Base-by-base conservation (phyloP, 37 sponge, comb jelly and placozoan genomes). In the Chondrosia reniformis region DNA sequence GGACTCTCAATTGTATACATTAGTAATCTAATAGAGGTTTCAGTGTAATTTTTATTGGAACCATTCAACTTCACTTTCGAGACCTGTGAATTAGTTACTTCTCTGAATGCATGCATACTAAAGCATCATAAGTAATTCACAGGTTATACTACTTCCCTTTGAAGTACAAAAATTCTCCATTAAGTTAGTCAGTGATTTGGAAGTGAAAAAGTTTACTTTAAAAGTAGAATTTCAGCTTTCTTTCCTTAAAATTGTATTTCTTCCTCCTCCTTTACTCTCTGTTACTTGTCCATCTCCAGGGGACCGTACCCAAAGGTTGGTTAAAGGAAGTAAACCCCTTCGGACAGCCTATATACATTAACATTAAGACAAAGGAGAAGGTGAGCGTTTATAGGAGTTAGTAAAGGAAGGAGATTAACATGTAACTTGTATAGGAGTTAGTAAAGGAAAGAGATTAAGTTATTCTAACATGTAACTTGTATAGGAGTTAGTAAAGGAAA, bases 241-340 rank as follows among this genome's bases (percentile, higher is more conserved):
- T n/a, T n/a, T n/a, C n/a, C n/a, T n/a, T n/a, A n/a, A n/a, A n/a
- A n/a, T n/a, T n/a, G n/a, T n/a, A n/a, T n/a, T n/a, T n/a, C n/a
- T n/a, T n/a, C n/a, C n/a, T n/a, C n/a, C n/a, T n/a, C 7, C n/a
- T 28, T 56, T 69, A 15, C 37, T 69, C 41, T 40, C 2, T 6
- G 0, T 40, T 69, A 25, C 66, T 42, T 28, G 15, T 17, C 7
- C 28, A 30, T 37, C 32, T 63, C 24, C 64, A 89, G 89, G 64
- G 44, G 22, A 67, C 75, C 2, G 82, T 84, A 46, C 90, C 90
- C 42, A 58, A 74, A 31, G 90, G 90, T 6, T 89, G 86, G 85
- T 82, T 82, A 0, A 85, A 79, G 49, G 86, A 89, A 69, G 77
- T 82, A 22, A 85, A 85, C 54, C 83, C 90, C 0, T 46, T 89